Evolutionary conservation across 2,797 vertebrate species (phyloP), one percentile per base, ranked within the genome.

Genomic region (Coccyzus lansbergi): DNA sequence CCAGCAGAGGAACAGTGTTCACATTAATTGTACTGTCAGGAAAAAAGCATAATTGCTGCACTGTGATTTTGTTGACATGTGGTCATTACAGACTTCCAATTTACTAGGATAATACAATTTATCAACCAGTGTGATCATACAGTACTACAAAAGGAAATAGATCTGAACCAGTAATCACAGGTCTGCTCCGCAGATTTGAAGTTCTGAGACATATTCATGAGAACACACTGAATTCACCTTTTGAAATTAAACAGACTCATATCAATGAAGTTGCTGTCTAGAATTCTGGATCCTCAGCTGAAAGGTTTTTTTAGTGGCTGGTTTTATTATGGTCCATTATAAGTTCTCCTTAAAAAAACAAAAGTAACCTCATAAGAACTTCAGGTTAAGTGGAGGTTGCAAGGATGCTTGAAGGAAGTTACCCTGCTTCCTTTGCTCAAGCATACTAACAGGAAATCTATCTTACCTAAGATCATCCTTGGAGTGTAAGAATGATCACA

Each of bases 41-140:
- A 12, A 17, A 76, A 70, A 93, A 48, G 29, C 49, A 29, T 26
- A 49, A 64, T 56, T 56, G 15, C 26, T 56, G 48, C 12, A 12
- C 12, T 53, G 28, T 72, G 29, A 3, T 67, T 88, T 69, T 89
- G 9, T 36, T 79, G n/a, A 72, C 33, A 42, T 31, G 12, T 13
- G 4, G 20, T 64, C 9, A 12, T 81, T 69, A 49, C 14, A 53
- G 16, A 38, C 53, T 60, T 86, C 14, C 29, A 51, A 3, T 69
- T 88, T 76, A 89, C 60, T 20, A 2, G 19, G 10, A 68, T 76
- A 63, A 67, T 12, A 49, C 10, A 65, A 52, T n/a, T 60, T 53
- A 63, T 42, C 21, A 63, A 18, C 16, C 28, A 75, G 2, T 4
- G 0, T 86, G 53, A 60, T 34, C 0, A 1, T 76, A 62, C 2